These are phyloP conservation scores for Prunella fulvescens DNA, from an alignment of 2,113 vertebrate species.

Conservation along the genomic window DNA sequence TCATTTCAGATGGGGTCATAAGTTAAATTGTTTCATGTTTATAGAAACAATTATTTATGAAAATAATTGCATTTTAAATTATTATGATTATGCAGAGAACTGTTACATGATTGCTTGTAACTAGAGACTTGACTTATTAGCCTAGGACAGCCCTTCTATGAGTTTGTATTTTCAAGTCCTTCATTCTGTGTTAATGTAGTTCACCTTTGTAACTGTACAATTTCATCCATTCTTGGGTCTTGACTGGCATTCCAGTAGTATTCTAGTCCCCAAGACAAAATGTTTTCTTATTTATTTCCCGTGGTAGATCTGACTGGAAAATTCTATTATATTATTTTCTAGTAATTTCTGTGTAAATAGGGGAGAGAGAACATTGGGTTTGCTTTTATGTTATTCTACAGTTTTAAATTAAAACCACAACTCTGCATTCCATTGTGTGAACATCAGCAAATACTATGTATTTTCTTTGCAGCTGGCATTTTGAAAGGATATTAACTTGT, in stretches of 20 bases:
- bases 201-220: neutral
- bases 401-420: neutral
- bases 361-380: neutral
- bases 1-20: neutral
- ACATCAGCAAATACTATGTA: neutral
- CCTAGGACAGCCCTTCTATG: neutral
- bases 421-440: neutral
- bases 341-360: neutral
- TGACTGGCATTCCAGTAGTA: neutral
- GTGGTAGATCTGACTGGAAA: neutral
- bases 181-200: neutral
- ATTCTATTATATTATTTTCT: neutral
- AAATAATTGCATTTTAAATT: neutral
- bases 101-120: neutral
- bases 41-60: neutral
- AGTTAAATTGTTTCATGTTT: neutral
- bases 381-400: neutral
- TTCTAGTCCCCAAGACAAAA: neutral
- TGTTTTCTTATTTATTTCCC: neutral
- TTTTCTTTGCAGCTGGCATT: neutral
- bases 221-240: neutral
- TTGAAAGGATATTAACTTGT: slow-evolving; percentile 4
- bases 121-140: neutral
- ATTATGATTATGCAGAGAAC: neutral
- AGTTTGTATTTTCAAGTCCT: neutral